A percentile compares a stretch with the other conserved stretches of the same genome.
Evolutionary conservation across 2,113 vertebrate species (phyloP).

Genomic region (Brachypteracias leptosomus): DNA sequence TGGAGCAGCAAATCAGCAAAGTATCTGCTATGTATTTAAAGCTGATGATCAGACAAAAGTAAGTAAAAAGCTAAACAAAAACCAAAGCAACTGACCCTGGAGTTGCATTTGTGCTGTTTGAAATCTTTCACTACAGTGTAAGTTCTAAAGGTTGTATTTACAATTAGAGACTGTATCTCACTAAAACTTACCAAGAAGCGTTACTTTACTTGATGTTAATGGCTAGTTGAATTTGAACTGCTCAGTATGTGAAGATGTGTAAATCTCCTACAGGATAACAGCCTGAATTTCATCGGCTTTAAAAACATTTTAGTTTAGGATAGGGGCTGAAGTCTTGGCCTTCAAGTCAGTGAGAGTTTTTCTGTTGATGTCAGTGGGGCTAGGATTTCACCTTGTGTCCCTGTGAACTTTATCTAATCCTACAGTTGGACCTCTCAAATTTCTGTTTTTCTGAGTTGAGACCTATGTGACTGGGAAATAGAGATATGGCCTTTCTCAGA

Average conservation of each 20-base stretch:
- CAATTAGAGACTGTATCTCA: not conserved
- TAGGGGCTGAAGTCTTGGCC: not conserved
- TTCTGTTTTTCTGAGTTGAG: slow-evolving; percentile 21
- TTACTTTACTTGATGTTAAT: not conserved
- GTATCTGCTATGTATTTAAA: slow-evolving; percentile 90
- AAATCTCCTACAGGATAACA: not conserved
- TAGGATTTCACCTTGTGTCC: slow-evolving; percentile 40
- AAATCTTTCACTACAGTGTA: not conserved
- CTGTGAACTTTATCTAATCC: slow-evolving; percentile 58
- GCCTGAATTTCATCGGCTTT: not conserved
- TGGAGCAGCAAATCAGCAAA: slow-evolving; percentile 44
- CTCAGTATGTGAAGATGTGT: not conserved
- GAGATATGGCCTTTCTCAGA: not conserved
- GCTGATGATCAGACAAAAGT: slow-evolving; percentile 90
- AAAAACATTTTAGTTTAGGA: not conserved
- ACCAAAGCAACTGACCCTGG: not conserved
- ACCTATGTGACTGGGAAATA: not conserved
- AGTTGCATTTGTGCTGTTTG: not conserved
- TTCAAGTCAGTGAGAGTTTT: not conserved
- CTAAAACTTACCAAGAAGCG: not conserved
- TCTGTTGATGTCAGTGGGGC: slow-evolving; percentile 38
- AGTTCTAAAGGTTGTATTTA: not conserved
- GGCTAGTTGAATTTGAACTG: not conserved
- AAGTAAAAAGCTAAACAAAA: slow-evolving; percentile 48
- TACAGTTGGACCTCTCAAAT: slow-evolving; percentile 8